These are phyloP conservation scores for Xanthostigma xanthostigma DNA, from an alignment of 2,888 invertebrate genomes.

Conservation along the genomic window DNA sequence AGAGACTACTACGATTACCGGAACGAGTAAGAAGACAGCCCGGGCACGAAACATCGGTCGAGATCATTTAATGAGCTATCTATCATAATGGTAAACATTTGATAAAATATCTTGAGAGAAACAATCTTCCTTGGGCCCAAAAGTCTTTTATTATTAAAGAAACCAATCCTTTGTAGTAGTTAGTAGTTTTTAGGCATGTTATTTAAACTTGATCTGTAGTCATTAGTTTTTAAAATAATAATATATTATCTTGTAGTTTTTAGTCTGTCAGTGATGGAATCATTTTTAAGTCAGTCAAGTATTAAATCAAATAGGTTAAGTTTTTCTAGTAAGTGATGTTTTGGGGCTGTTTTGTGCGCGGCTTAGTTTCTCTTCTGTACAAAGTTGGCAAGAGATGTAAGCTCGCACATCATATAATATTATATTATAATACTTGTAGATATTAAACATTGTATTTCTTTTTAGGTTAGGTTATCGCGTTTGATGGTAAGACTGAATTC, in stretches of 20 bases:
- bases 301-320: background rate
- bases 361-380: constrained; percentile 5
- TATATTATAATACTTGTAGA: too few species aligned
- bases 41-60: too few species aligned
- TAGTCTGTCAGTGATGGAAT: background rate
- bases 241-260: background rate
- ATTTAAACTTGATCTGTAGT: constrained; percentile 1
- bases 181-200: constrained; percentile 3
- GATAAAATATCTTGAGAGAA: constrained; percentile 9
- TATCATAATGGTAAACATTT: too few species aligned
- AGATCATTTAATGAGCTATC: too few species aligned
- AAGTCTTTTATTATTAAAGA: background rate
- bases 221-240: constrained; percentile 3
- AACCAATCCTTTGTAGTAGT: constrained; percentile 1
- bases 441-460: background rate
- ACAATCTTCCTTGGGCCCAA: constrained; percentile 33
- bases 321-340: constrained; percentile 3
- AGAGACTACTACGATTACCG: too few species aligned
- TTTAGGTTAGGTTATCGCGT: background rate
- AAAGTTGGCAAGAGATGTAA: constrained; percentile 4
- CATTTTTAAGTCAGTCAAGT: background rate
- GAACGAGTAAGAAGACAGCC: too few species aligned
- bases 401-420: constrained; percentile 1
- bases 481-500: constrained; percentile 5
- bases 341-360: constrained; percentile 6